phyloP scores from a whole-genome alignment of 2,113 vertebrate species.

The Atractosteus spatula region DNA sequence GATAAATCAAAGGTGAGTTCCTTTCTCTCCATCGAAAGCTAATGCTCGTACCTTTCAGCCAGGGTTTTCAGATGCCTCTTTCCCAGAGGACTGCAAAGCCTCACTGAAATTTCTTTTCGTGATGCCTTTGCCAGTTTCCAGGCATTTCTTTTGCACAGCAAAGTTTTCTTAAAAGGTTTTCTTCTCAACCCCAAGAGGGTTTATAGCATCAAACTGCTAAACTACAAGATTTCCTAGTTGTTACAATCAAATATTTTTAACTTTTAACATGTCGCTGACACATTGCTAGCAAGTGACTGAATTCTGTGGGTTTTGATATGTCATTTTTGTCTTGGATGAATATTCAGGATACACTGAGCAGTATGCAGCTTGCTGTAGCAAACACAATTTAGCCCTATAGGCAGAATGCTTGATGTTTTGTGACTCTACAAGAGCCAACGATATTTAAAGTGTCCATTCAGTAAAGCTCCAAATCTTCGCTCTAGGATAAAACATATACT shows the following conservation, averaged over 20 bases:
- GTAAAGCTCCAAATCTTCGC: not conserved
- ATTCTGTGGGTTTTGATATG: not conserved
- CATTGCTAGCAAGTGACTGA: not conserved
- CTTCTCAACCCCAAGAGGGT: too few relatives aligned
- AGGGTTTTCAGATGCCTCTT: not conserved
- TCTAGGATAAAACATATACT: not conserved
- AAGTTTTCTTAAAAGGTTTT: too few relatives aligned
- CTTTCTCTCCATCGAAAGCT: not conserved
- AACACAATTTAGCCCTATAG: not conserved
- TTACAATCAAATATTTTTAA: too few relatives aligned
- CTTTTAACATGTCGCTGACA: not conserved
- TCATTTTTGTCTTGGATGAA: not conserved
- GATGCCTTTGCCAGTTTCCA: too few relatives aligned
- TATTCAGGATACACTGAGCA: too few relatives aligned
- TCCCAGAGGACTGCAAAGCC: not conserved
- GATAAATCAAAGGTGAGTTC: conserved; percentile 9
- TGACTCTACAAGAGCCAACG: not conserved
- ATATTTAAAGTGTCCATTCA: conserved; percentile 11
- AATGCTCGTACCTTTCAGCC: not conserved
- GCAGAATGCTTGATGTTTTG: not conserved
- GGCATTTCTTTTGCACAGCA: too few relatives aligned
- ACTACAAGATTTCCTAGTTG: too few relatives aligned
- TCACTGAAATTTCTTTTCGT: too few relatives aligned
- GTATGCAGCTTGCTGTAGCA: not conserved
- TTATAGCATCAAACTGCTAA: too few relatives aligned